Evolutionary conservation across 2,888 invertebrate species (phyloP).

Genomic region (Lasioglossum morio): DNA sequence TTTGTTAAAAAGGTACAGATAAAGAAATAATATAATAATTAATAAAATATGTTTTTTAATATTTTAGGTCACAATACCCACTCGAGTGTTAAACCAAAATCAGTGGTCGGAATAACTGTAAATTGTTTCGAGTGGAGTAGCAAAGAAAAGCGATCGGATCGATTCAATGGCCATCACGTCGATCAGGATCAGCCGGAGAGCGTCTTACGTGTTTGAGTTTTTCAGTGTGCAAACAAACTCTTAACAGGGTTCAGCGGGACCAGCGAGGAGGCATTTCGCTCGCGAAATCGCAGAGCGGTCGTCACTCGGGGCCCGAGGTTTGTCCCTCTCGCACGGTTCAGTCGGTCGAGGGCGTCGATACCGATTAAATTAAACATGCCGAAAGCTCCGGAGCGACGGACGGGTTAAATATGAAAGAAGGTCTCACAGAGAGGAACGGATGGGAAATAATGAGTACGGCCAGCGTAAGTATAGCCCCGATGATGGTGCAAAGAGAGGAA

Average conservation of each 20-base stretch:
- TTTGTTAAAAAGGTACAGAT: too few species aligned
- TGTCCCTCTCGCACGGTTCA: constrained; percentile 68
- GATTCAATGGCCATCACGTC: neutral
- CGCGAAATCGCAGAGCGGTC: constrained; percentile 52
- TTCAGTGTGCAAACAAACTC: constrained; percentile 43
- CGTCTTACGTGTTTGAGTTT: neutral
- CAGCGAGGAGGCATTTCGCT: constrained; percentile 47
- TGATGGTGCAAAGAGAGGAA: constrained; percentile 80
- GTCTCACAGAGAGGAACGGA: constrained; percentile 72
- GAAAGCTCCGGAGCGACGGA: constrained; percentile 72
- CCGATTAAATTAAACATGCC: constrained; percentile 82
- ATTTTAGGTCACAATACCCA: too few species aligned
- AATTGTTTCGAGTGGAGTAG: neutral
- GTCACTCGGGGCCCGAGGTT: constrained; percentile 39
- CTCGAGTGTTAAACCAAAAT: neutral
- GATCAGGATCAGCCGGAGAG: neutral
- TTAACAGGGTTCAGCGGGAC: constrained; percentile 30
- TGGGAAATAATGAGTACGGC: constrained; percentile 79
- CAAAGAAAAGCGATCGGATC: neutral
- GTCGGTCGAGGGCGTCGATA: constrained; percentile 80
- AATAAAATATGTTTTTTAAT: too few species aligned
- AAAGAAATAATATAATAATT: too few species aligned
- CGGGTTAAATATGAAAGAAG: constrained; percentile 76
- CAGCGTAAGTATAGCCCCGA: constrained; percentile 80
- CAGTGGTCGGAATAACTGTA: neutral